A percentile compares a stretch with the other conserved stretches of the same genome.
Conservation (phyloP, 2,888 invertebrate species). For the Cantharis rustica region DNA sequence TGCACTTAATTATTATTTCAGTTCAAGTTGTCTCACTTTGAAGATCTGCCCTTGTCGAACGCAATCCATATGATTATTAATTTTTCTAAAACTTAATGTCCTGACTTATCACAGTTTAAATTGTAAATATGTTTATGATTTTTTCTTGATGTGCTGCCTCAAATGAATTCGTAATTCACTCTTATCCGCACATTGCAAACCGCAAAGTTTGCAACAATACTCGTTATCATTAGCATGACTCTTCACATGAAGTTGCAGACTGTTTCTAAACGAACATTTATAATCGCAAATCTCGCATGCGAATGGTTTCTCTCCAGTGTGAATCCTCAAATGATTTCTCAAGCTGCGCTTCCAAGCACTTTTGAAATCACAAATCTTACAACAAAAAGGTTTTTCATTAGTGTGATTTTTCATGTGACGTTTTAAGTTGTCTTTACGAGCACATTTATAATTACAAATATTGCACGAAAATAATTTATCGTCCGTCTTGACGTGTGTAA, state of each 20-base stretch:
- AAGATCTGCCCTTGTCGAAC: neutral
- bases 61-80: neutral
- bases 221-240: neutral
- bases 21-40: neutral
- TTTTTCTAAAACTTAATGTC: neutral
- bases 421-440: neutral
- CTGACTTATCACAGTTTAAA: neutral
- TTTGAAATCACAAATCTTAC: neutral
- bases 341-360: neutral
- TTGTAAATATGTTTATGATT: neutral
- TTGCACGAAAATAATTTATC: neutral
- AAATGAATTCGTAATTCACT: neutral
- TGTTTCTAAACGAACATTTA: neutral
- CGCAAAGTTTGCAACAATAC: neutral
- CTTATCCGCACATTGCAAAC: neutral
- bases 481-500: neutral
- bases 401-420: neutral
- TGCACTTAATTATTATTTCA: neutral
- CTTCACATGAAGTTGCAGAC: neutral
- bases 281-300: neutral
- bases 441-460: neutral
- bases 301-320: neutral
- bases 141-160: neutral
- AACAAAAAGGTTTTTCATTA: neutral
- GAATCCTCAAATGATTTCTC: neutral